A percentile compares a stretch with the other conserved stretches of the same genome.
These are phyloP conservation scores for Candoia aspera DNA, from an alignment of 2,113 vertebrate genomes.

Conservation along the genomic window DNA sequence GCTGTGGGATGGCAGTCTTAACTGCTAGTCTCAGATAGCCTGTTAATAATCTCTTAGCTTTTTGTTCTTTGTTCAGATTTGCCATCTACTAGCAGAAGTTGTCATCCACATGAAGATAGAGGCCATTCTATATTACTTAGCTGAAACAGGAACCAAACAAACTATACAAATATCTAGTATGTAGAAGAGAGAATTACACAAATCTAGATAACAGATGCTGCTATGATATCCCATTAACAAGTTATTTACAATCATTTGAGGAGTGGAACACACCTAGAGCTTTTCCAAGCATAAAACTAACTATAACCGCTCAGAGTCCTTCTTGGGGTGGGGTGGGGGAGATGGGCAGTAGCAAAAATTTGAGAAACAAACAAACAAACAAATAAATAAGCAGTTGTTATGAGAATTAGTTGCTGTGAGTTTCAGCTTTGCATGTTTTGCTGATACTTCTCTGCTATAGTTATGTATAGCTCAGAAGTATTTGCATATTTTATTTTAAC, in stretches of 20 bases:
- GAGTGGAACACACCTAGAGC: neutral
- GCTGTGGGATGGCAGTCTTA: neutral
- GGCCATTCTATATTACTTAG: neutral
- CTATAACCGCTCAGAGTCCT: too few relatives aligned
- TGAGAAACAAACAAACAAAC: too few relatives aligned
- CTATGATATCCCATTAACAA: neutral
- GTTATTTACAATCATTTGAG: neutral
- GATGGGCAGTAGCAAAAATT: too few relatives aligned
- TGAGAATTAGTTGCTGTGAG: neutral
- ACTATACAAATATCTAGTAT: neutral
- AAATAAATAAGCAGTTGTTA: neutral
- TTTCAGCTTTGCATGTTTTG: neutral
- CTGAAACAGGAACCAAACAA: neutral
- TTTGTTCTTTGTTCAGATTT: constrained; percentile 1
- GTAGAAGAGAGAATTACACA: neutral
- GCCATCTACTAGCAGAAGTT: neutral
- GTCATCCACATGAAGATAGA: neutral
- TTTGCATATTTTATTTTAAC: neutral
- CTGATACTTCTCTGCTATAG: neutral
- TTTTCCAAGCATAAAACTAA: neutral
- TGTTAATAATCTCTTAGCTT: neutral
- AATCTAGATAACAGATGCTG: neutral
- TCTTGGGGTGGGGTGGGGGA: too few relatives aligned
- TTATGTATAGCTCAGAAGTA: neutral
- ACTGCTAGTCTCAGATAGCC: neutral